Evolutionary conservation across 37 sponge, comb jelly and placozoan species (phyloP).

Genomic region (Geodia barretti): DNA sequence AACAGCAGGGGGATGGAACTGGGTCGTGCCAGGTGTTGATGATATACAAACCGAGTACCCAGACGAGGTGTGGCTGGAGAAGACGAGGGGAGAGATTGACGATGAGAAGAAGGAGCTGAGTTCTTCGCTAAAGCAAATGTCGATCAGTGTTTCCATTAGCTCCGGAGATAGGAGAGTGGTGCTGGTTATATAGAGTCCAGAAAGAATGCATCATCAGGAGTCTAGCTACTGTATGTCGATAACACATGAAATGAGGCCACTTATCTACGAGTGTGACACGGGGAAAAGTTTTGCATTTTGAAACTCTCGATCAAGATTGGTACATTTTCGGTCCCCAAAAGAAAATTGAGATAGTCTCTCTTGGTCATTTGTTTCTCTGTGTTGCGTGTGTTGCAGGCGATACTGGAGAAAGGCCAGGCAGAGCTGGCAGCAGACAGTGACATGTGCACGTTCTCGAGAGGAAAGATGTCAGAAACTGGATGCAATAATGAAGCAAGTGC

Average conservation of each 20-base stretch:
- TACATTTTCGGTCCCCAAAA: too few relatives aligned
- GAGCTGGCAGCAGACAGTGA: constrained; percentile 58
- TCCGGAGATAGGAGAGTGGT: too few relatives aligned
- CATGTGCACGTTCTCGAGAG: constrained; percentile 25
- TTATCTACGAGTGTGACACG: too few relatives aligned
- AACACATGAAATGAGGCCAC: too few relatives aligned
- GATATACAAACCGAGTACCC: constrained; percentile 43
- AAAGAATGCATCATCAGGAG: too few relatives aligned
- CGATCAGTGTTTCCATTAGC: too few relatives aligned
- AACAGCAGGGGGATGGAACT: constrained; percentile 61
- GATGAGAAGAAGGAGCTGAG: constrained; percentile 14
- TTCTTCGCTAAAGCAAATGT: too few relatives aligned
- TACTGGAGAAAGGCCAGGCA: constrained; percentile 15
- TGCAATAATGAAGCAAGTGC: constrained; percentile 86
- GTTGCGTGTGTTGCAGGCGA: constrained; percentile 2
- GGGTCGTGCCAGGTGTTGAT: constrained; percentile 37
- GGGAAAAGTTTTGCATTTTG: not conserved
- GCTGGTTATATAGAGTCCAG: too few relatives aligned
- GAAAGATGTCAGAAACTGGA: constrained; percentile 78
- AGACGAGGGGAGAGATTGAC: constrained; percentile 44
- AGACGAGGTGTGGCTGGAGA: constrained; percentile 72
- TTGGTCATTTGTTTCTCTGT: not conserved
- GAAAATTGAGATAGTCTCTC: too few relatives aligned
- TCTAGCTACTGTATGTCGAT: too few relatives aligned
- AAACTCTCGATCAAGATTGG: not conserved